Evolutionary conservation across 2,113 vertebrate genomes (phyloP).

Genomic region (Lampris incognitus): DNA sequence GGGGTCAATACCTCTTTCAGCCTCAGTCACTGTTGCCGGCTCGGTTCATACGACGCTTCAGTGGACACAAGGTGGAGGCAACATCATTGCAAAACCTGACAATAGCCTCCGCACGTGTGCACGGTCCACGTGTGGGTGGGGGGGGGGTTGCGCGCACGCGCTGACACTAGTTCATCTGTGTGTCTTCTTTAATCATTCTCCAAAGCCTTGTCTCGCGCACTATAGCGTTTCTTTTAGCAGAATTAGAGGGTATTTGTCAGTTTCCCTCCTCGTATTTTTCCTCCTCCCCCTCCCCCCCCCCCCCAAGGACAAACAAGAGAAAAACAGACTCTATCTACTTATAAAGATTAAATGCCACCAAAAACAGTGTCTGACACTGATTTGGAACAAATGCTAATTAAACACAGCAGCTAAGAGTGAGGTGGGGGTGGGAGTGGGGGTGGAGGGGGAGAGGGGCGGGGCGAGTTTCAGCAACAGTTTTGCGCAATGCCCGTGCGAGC

Average conservation of each 20-base stretch:
- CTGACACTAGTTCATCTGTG: neutral
- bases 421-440: neutral
- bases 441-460: neutral
- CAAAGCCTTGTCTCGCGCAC: neutral
- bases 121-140: neutral
- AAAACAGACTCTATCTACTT: slow-evolving; percentile 8
- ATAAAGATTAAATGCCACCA: slow-evolving; percentile 18
- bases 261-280: slow-evolving; percentile 8
- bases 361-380: slow-evolving; percentile 27
- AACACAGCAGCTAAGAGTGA: slow-evolving; percentile 32
- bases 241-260: slow-evolving; percentile 45
- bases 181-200: slow-evolving; percentile 8
- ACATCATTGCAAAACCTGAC: slow-evolving; percentile 18
- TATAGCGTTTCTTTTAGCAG: slow-evolving; percentile 20
- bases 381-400: slow-evolving; percentile 51
- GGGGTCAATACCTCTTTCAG: slow-evolving; percentile 62
- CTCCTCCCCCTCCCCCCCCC: too few species aligned
- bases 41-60: slow-evolving; percentile 55
- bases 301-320: too few species aligned
- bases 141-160: neutral
- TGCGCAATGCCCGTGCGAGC: slow-evolving; percentile 11
- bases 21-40: slow-evolving; percentile 58
- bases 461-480: slow-evolving; percentile 18
- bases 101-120: slow-evolving; percentile 32
- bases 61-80: slow-evolving; percentile 45